Conservation (phyloP, 2,113 vertebrate species). For the Neogobius melanostomus region DNA sequence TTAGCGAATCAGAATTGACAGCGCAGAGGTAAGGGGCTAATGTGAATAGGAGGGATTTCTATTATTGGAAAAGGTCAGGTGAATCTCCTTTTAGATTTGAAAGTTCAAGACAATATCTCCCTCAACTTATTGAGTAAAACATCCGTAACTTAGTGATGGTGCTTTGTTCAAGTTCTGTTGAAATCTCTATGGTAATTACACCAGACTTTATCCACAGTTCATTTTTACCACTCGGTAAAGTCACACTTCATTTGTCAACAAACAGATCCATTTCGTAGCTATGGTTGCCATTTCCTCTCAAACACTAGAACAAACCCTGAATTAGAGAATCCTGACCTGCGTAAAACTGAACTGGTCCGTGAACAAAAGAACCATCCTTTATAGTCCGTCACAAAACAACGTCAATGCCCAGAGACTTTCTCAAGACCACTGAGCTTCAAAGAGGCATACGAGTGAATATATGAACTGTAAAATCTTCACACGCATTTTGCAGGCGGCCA, state of each 20-base stretch:
- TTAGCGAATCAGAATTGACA: slow-evolving; percentile 32
- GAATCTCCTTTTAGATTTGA: too few relatives aligned
- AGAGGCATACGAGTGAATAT: slow-evolving; percentile 6
- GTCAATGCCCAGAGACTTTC: slow-evolving; percentile 14
- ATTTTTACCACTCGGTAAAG: background rate
- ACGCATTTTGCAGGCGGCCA: slow-evolving; percentile 36
- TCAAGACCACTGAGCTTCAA: slow-evolving; percentile 8
- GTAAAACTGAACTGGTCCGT: slow-evolving; percentile 20
- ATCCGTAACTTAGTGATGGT: too few relatives aligned
- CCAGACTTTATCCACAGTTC: background rate
- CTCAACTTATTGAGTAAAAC: too few relatives aligned
- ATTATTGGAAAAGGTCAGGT: too few relatives aligned
- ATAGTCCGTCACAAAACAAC: slow-evolving; percentile 29
- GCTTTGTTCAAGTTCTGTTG: too few relatives aligned
- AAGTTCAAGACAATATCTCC: too few relatives aligned
- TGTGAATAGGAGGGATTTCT: too few relatives aligned
- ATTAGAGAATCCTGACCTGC: background rate
- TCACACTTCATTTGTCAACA: background rate
- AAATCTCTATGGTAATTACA: too few relatives aligned
- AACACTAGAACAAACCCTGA: background rate
- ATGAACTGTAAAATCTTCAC: slow-evolving; percentile 36
- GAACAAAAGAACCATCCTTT: slow-evolving; percentile 32
- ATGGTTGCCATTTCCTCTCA: slow-evolving; percentile 4
- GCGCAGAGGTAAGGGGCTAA: slow-evolving; percentile 16
- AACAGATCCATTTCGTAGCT: background rate